These are phyloP conservation scores for Ceratothoa steindachneri DNA, from an alignment of 2,888 invertebrate genomes.

Conservation along the genomic window DNA sequence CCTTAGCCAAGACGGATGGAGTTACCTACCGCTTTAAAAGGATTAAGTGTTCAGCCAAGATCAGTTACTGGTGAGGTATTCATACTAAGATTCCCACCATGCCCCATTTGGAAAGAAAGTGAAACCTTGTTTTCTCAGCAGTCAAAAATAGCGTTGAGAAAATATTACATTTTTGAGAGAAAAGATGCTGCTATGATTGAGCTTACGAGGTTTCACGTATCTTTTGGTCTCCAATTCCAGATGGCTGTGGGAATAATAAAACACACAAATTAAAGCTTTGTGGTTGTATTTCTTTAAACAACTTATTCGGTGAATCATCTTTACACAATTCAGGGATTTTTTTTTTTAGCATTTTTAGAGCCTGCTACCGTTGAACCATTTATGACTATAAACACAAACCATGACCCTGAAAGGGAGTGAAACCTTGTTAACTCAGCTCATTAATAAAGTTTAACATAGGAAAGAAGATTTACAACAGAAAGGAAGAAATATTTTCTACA, in stretches of 20 bases:
- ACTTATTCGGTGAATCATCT: conserved; percentile 33
- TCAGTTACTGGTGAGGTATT: background rate
- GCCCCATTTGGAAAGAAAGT: background rate
- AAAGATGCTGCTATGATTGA: background rate
- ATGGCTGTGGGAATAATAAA: conserved; percentile 23
- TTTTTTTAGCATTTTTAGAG: conserved; percentile 17
- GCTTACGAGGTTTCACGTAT: conserved; percentile 37
- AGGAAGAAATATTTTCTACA: conserved; percentile 33
- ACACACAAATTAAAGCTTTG: conserved; percentile 42
- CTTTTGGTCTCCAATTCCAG: background rate
- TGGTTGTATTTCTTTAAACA: conserved; percentile 45
- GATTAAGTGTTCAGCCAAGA: too few relatives aligned
- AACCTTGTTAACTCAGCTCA: conserved; percentile 47
- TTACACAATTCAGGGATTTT: conserved; percentile 34
- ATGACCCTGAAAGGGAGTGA: conserved; percentile 43
- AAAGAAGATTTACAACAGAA: conserved; percentile 45
- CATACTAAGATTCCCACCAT: background rate
- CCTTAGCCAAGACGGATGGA: too few relatives aligned
- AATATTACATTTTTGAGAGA: background rate
- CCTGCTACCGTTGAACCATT: conserved; percentile 43
- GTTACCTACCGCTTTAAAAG: too few relatives aligned
- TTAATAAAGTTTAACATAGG: conserved; percentile 24
- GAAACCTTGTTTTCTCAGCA: conserved; percentile 12
- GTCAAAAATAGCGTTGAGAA: background rate
- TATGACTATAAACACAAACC: conserved; percentile 42